Percentiles rank a stretch among this genome's conserved stretches.
Evolutionary conservation across 2,113 vertebrate genomes (phyloP).

Genomic region (Sylvilagus bachmani): DNA sequence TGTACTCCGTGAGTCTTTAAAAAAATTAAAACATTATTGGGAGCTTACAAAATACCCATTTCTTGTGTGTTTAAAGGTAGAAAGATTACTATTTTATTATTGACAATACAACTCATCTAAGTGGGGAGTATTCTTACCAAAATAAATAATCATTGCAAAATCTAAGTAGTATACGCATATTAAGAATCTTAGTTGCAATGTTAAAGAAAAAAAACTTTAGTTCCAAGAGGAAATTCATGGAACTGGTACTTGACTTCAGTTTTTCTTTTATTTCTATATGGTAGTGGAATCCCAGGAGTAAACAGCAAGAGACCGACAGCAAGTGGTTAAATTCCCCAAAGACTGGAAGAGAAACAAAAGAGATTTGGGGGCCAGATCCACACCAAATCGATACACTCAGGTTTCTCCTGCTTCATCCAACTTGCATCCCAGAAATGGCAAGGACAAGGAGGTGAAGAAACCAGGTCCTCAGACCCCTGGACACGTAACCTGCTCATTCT

Average conservation of each 20-base stretch:
- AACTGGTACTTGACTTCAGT: neutral
- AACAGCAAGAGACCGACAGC: neutral
- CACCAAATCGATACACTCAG: neutral
- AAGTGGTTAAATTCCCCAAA: neutral
- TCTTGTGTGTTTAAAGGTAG: neutral
- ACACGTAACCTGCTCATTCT: neutral
- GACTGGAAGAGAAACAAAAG: neutral
- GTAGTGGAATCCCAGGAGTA: neutral
- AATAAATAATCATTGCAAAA: neutral
- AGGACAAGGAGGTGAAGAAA: neutral
- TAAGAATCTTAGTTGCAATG: neutral
- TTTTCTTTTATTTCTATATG: slow-evolving; percentile 2
- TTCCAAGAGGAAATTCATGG: neutral
- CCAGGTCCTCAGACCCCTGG: neutral
- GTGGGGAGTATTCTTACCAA: neutral
- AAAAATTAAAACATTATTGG: neutral
- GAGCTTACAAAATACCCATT: neutral
- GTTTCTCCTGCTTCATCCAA: neutral
- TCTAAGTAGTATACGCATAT: neutral
- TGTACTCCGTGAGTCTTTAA: neutral
- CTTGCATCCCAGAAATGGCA: neutral
- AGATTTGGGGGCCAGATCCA: neutral
- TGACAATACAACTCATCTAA: neutral
- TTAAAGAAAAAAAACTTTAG: neutral
- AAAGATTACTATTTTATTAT: neutral